Conservation (phyloP, 2,888 invertebrate species). For the Hydroisotoma schaefferi region DNA sequence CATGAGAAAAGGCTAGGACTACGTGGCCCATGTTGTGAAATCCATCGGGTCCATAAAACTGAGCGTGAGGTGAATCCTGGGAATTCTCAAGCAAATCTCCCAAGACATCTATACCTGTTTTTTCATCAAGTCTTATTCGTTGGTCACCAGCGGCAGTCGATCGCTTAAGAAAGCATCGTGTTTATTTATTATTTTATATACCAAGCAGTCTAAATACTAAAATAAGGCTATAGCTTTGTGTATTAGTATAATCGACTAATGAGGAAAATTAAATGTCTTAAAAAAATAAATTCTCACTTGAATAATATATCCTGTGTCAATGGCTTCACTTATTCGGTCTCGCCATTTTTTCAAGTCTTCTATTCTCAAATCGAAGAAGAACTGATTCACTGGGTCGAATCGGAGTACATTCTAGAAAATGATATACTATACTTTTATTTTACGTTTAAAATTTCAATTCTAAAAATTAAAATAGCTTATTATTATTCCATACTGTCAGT, state of each 20-base stretch:
- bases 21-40: slow-evolving; percentile 80
- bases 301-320: slow-evolving; percentile 63
- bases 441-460: background rate
- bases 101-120: slow-evolving; percentile 62
- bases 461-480: background rate
- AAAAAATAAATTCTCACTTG: background rate
- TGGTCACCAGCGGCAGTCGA: slow-evolving; percentile 1
- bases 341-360: slow-evolving; percentile 72
- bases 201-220: no score
- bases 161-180: background rate
- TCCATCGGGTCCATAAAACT: slow-evolving; percentile 58
- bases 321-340: slow-evolving; percentile 67
- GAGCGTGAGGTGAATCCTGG: slow-evolving; percentile 32
- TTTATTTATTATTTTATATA: background rate
- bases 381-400: background rate
- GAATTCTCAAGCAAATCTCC: slow-evolving; percentile 70
- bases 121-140: slow-evolving; percentile 11
- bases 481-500: slow-evolving; percentile 20
- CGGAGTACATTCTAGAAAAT: background rate
- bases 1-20: slow-evolving; percentile 71
- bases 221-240: no score
- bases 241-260: background rate
- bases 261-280: background rate
- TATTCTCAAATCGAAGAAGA: slow-evolving; percentile 50
- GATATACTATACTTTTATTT: background rate